Conservation (phyloP, 1,140 invertebrate species). For the Anoplolepis gracilipes region DNA sequence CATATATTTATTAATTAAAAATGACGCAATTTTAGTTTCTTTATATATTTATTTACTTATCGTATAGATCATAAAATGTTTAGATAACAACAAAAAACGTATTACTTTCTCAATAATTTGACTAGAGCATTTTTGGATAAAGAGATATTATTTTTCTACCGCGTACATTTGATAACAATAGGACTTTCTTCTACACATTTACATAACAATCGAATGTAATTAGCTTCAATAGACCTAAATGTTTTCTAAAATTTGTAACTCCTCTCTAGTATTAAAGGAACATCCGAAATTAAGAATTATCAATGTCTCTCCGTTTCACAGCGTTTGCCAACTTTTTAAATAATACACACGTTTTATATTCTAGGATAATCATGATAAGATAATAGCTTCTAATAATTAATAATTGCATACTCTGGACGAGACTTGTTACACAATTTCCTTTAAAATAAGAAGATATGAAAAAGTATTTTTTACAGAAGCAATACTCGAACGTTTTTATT, state of each 20-base stretch:
- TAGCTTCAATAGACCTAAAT: slow-evolving; percentile 52
- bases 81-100: neutral
- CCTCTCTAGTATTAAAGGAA: neutral
- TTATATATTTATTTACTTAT: neutral
- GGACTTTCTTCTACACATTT: slow-evolving; percentile 47
- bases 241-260: slow-evolving; percentile 63
- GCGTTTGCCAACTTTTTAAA: neutral
- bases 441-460: neutral
- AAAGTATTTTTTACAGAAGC: neutral
- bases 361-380: neutral
- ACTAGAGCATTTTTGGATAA: slow-evolving; percentile 39
- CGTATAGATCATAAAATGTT: neutral
- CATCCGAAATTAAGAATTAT: neutral
- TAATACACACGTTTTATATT: neutral
- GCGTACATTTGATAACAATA: slow-evolving; percentile 31
- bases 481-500: slow-evolving; percentile 5
- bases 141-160: slow-evolving; percentile 67
- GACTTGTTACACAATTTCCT: neutral
- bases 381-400: neutral
- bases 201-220: slow-evolving; percentile 48
- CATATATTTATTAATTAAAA: neutral
- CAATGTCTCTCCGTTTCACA: neutral
- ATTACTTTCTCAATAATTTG: slow-evolving; percentile 53
- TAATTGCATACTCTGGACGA: neutral
- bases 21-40: slow-evolving; percentile 1